Evolutionary conservation across 1,140 invertebrate species (phyloP).

Genomic region (Amyelois transitella): DNA sequence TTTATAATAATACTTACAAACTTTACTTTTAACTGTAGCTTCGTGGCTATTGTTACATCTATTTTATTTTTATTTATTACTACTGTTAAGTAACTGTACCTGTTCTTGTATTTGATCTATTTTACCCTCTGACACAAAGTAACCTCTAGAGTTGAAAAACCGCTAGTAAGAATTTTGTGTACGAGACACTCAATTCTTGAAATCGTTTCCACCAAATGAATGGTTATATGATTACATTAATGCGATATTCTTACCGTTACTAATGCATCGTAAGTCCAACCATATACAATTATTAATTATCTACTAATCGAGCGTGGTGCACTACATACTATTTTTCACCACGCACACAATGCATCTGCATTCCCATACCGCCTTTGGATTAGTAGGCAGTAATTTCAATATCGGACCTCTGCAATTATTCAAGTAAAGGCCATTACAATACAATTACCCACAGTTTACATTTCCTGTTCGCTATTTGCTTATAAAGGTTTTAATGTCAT

Average conservation of each 20-base stretch:
- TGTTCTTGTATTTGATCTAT: background rate
- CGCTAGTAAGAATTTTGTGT: background rate
- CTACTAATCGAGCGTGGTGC: conserved; percentile 14
- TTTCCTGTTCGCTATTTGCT: conserved; percentile 25
- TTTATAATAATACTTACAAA: background rate
- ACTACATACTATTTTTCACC: conserved; percentile 19
- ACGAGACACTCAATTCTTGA: background rate
- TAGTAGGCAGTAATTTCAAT: conserved; percentile 22
- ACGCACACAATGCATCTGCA: conserved; percentile 26
- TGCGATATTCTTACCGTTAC: background rate
- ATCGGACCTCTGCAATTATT: conserved; percentile 22
- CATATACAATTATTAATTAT: conserved; percentile 19
- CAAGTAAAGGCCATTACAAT: conserved; percentile 18
- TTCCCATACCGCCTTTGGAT: conserved; percentile 28
- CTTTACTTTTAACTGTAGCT: background rate
- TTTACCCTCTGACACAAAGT: no score
- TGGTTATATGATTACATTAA: background rate
- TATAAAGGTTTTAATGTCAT: conserved; percentile 3
- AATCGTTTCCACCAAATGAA: background rate
- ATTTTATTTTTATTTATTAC: background rate
- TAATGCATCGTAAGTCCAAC: background rate
- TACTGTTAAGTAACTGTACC: background rate
- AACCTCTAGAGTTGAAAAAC: background rate
- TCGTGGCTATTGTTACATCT: background rate
- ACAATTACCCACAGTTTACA: conserved; percentile 31